phyloP scores from a whole-genome alignment of 2,113 vertebrate species.

The Pterocles burchelli region DNA sequence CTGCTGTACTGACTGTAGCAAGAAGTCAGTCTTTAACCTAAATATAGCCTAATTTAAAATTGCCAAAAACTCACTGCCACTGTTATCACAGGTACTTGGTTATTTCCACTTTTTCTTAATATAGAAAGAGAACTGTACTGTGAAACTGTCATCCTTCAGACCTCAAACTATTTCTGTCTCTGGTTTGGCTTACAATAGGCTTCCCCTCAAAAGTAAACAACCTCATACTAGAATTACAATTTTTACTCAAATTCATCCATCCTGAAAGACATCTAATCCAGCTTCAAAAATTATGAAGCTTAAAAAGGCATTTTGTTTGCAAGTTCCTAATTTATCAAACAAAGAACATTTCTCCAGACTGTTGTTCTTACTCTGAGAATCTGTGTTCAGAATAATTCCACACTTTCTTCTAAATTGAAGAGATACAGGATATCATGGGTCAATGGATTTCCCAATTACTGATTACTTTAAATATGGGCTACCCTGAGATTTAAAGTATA shows the following conservation, averaged over 20 bases:
- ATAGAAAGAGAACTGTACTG: background rate
- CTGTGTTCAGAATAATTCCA: background rate
- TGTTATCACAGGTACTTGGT: background rate
- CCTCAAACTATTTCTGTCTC: background rate
- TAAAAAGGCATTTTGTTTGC: background rate
- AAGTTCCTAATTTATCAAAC: background rate
- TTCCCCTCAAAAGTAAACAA: background rate
- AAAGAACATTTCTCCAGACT: background rate
- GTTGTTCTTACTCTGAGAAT: background rate
- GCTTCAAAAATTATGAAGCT: background rate
- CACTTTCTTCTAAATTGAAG: background rate
- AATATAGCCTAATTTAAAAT: constrained; percentile 3
- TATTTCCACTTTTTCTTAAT: background rate
- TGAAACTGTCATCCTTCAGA: background rate
- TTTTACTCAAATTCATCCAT: background rate
- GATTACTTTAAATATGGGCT: background rate
- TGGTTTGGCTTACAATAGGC: background rate
- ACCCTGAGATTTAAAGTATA: background rate
- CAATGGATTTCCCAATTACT: background rate
- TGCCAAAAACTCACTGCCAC: background rate
- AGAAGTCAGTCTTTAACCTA: background rate
- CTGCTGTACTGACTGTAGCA: background rate
- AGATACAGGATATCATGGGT: background rate
- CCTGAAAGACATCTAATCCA: background rate
- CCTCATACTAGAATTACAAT: background rate